Conservation (phyloP, 2,888 invertebrate species). For the Dichetophora obliterata region DNA sequence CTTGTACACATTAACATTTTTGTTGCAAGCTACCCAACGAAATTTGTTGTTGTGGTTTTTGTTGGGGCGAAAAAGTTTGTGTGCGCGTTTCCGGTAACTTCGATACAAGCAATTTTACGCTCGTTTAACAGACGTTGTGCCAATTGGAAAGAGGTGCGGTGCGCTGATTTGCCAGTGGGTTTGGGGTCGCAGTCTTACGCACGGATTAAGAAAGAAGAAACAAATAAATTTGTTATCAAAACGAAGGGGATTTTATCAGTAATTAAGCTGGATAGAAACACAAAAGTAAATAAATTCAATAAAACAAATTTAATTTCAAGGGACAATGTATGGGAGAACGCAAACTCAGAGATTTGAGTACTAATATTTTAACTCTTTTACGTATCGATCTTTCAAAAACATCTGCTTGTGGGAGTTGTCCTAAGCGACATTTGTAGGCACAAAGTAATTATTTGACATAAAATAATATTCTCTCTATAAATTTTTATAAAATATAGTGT, state of each 20-base stretch:
- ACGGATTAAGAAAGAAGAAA: background rate
- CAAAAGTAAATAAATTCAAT: background rate
- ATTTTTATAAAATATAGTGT: too few relatives aligned
- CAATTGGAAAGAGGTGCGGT: background rate
- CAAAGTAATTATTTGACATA: too few relatives aligned
- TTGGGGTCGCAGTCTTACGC: background rate
- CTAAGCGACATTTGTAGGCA: too few relatives aligned
- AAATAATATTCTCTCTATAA: too few relatives aligned
- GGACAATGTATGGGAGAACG: too few relatives aligned
- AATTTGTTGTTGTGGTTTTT: conserved; percentile 38
- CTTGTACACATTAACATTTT: conserved; percentile 6
- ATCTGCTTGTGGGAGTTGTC: too few relatives aligned
- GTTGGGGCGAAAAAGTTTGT: conserved; percentile 32
- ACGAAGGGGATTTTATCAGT: background rate
- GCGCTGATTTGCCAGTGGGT: background rate
- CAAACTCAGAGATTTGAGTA: too few relatives aligned
- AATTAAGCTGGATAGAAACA: background rate
- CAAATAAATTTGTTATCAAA: background rate
- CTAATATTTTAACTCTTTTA: too few relatives aligned
- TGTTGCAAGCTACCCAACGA: conserved; percentile 2
- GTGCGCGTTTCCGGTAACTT: conserved; percentile 47
- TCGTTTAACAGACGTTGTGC: conserved; percentile 20
- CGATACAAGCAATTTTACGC: conserved; percentile 33
- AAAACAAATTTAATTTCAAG: background rate
- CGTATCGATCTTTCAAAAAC: too few relatives aligned